Conservation (phyloP, 2,888 invertebrate species). For the Chirona hameri region DNA sequence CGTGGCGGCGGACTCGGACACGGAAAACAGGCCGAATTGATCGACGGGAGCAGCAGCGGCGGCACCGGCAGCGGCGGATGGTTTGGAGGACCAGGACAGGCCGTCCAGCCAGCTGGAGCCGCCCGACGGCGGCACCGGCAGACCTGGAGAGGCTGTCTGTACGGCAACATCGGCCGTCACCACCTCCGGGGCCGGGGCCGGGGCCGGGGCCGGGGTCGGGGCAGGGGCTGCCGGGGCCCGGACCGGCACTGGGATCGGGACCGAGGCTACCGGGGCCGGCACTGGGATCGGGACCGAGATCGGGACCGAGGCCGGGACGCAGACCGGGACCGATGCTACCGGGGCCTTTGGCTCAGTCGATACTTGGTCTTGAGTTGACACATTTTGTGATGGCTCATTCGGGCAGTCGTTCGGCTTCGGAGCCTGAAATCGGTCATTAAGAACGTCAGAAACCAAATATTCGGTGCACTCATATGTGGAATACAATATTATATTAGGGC, state of each 20-base stretch:
- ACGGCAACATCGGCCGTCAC: background rate
- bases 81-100: no score
- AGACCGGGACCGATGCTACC: background rate
- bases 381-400: no score
- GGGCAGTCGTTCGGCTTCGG: no score
- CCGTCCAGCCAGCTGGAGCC: background rate
- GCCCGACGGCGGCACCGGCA: background rate
- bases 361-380: no score
- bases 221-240: background rate
- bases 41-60: background rate
- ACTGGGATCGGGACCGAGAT: background rate
- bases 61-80: background rate
- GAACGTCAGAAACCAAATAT: no score
- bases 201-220: background rate
- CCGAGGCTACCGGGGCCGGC: background rate
- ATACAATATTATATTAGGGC: no score
- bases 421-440: no score
- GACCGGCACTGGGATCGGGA: background rate
- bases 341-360: no score
- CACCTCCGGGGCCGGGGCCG: background rate
- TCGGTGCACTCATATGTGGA: no score
- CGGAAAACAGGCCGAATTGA: background rate
- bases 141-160: background rate
- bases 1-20: background rate
- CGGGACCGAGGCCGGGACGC: background rate